phyloP scores from a whole-genome alignment of 92 coral and sea anemone genomes.

The Isaurus tuberculatus region DNA sequence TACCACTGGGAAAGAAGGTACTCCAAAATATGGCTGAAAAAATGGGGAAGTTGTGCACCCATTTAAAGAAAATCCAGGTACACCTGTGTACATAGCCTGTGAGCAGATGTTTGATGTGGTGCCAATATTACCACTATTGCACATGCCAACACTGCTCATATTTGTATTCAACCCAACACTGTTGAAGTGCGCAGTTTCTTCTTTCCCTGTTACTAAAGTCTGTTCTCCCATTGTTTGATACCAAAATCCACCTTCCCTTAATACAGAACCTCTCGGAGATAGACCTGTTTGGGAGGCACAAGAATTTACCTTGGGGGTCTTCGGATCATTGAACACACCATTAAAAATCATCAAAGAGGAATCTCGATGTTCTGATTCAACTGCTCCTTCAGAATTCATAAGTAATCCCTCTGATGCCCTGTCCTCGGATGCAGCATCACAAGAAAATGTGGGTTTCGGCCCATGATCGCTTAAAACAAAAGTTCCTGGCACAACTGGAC shows the following conservation, averaged over 20 bases:
- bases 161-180: not conserved
- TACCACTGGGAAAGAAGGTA: not conserved
- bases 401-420: not conserved
- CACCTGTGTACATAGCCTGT: slow-evolving; percentile 24
- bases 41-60: not conserved
- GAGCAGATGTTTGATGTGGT: slow-evolving; percentile 4
- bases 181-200: not conserved
- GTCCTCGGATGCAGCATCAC: not conserved
- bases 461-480: not conserved
- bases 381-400: not conserved
- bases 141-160: not conserved
- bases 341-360: not conserved
- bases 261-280: not conserved
- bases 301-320: not conserved
- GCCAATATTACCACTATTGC: not conserved
- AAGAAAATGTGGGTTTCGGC: not conserved
- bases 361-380: not conserved
- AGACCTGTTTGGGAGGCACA: not conserved
- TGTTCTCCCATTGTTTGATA: not conserved
- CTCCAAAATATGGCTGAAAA: slow-evolving; percentile 14
- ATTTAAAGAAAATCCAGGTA: not conserved
- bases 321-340: not conserved
- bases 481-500: not conserved
- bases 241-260: not conserved
- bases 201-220: not conserved